Evolutionary conservation across 2,888 invertebrate species (phyloP), one percentile per base, ranked within the genome.

Genomic region (Cataglyphis livida): DNA sequence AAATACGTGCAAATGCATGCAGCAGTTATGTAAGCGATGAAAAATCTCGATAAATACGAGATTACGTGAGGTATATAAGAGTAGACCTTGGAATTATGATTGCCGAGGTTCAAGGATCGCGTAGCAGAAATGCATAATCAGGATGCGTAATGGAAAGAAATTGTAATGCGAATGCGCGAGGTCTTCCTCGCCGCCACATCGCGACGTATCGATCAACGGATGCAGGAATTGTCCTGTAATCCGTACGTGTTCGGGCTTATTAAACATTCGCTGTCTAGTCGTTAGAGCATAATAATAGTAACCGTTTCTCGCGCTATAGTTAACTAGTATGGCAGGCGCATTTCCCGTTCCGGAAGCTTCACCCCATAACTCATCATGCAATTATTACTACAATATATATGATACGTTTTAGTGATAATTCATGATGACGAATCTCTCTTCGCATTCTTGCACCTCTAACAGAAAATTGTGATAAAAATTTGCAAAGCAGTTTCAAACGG

Each of bases 61-160:
- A 75, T 75, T 75, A 75, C 51, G 12, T 51, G 51, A 51, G 35
- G 51, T 18, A 7, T 51, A 66, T 51, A 66, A 75, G 65, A 75
- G 7, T 25, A 64, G 21, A n/a, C 66, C 75, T 75, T 65, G 75
- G 32, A 75, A 38, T 66, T 38, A 51, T 38, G n/a, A 65, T n/a
- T 75, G 1, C 18, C 54, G 51, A 65, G 38, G 75, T 75, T 75
- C 66, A 75, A 75, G 75, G 66, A 65, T 75, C 75, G 75, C 66
- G n/a, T 7, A 18, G 7, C 18, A 32, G 25, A 25, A 82, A 59
- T 48, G 28, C 44, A 59, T 61, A 51, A 79, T 61, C 35, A 73
- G 51, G 65, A 51, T 57, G 57, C 18, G 75, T 38, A 81, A 79
- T 70, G n/a, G 62, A 54, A 64, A 64, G 35, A 18, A 65, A 18